phyloP scores from a whole-genome alignment of 1,140 invertebrate species.

The Brachionus calyciflorus region DNA sequence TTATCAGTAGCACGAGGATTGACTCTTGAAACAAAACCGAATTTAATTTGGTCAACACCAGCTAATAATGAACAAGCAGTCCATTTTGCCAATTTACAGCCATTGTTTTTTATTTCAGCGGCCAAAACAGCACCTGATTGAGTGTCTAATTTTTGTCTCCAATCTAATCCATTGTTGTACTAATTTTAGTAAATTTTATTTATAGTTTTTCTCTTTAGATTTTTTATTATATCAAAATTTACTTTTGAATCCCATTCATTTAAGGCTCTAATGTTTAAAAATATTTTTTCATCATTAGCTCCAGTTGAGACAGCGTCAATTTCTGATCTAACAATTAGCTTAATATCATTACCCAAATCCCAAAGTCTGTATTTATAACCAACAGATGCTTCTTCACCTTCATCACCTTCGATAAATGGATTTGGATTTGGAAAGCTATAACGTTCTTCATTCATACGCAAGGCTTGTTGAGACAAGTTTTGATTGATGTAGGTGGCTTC shows the following conservation, averaged over 20 bases:
- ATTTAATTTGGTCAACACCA: constrained; percentile 94
- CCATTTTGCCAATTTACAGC: constrained; percentile 98
- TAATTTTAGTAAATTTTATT: constrained; percentile 52
- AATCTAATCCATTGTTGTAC: constrained; percentile 90
- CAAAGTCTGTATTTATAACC: constrained; percentile 95
- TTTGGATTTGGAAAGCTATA: constrained; percentile 86
- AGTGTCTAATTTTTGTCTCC: constrained; percentile 92
- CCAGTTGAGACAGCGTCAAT: constrained; percentile 90
- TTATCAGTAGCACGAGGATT: constrained; percentile 88
- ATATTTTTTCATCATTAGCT: constrained; percentile 84
- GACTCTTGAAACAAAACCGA: constrained; percentile 92
- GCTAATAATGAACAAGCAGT: constrained; percentile 86
- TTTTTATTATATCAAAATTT: constrained; percentile 30
- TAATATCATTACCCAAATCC: constrained; percentile 88
- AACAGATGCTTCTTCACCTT: constrained; percentile 81
- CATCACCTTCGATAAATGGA: constrained; percentile 83
- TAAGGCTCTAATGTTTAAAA: constrained; percentile 90
- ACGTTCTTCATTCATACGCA: constrained; percentile 73
- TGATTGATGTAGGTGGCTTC: constrained; percentile 99
- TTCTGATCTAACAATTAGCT: constrained; percentile 87
- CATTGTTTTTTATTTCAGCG: constrained; percentile 96
- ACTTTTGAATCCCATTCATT: constrained; percentile 97
- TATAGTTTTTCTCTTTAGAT: neutral
- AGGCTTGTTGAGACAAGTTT: constrained; percentile 96
- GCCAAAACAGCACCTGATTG: constrained; percentile 95